These are phyloP conservation scores for Augochlorella aurata DNA, from an alignment of 2,888 invertebrate genomes.

Conservation along the genomic window DNA sequence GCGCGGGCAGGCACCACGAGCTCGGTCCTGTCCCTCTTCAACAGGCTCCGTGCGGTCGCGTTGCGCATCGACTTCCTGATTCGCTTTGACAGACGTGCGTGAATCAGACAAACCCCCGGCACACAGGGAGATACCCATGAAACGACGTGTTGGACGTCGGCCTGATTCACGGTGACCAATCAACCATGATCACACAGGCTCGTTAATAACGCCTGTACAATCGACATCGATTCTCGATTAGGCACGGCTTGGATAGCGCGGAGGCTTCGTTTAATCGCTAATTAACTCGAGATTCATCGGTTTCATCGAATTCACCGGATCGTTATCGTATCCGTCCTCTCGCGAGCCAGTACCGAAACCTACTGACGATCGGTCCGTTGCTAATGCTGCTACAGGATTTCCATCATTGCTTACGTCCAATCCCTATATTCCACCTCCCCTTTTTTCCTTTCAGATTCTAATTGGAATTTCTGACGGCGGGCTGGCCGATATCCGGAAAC, in stretches of 20 bases:
- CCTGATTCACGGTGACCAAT: slow-evolving; percentile 68
- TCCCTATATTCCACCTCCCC: neutral
- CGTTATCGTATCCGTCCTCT: slow-evolving; percentile 32
- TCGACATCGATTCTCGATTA: slow-evolving; percentile 68
- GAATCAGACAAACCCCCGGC: slow-evolving; percentile 67
- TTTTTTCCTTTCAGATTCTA: neutral
- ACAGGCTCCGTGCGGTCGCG: slow-evolving; percentile 41
- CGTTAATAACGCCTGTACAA: slow-evolving; percentile 69
- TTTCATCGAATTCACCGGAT: slow-evolving; percentile 57
- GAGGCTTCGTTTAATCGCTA: slow-evolving; percentile 71
- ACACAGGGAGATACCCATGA: slow-evolving; percentile 61
- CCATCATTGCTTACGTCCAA: neutral
- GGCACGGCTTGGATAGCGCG: slow-evolving; percentile 49
- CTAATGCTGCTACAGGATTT: too few relatives aligned
- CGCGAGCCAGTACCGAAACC: too few relatives aligned
- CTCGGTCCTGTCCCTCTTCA: slow-evolving; percentile 33
- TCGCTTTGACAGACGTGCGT: slow-evolving; percentile 70
- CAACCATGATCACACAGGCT: slow-evolving; percentile 62
- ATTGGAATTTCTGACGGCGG: neutral
- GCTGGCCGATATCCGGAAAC: neutral
- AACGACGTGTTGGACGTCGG: slow-evolving; percentile 65
- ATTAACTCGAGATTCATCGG: slow-evolving; percentile 69
- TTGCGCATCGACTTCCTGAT: slow-evolving; percentile 65
- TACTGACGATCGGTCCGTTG: too few relatives aligned
- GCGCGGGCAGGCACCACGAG: neutral